Conservation (phyloP, 2,888 invertebrate species). For the Drosophila rubida region DNA sequence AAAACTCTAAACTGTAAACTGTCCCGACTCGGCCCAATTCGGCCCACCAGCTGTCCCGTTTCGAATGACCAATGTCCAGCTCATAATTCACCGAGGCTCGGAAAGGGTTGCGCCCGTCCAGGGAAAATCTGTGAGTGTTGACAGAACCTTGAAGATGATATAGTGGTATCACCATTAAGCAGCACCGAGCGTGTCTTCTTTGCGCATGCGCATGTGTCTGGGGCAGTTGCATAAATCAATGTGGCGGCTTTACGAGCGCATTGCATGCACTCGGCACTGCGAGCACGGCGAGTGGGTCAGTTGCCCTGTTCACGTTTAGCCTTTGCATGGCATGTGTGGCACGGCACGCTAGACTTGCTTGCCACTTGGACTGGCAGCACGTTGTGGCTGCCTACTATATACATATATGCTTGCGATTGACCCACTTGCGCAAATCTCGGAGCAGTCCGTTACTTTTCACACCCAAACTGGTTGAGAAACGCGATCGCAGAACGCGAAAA, state of each 20-base stretch:
- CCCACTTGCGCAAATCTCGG: conserved; percentile 65
- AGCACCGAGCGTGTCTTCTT: neutral
- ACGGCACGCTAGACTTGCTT: conserved; percentile 60
- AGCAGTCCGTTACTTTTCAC: conserved; percentile 69
- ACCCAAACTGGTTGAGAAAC: conserved; percentile 61
- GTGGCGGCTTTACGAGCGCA: conserved; percentile 28
- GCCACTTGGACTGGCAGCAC: conserved; percentile 12
- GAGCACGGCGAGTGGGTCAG: conserved; percentile 59
- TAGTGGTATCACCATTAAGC: conserved; percentile 15
- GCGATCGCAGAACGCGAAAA: conserved; percentile 57
- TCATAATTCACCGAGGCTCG: conserved; percentile 64
- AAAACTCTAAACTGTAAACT: neutral
- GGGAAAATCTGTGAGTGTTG: conserved; percentile 33
- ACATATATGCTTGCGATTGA: conserved; percentile 39
- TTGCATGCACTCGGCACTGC: conserved; percentile 21
- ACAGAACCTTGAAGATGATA: conserved; percentile 53
- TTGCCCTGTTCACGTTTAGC: conserved; percentile 14
- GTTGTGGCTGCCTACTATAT: neutral
- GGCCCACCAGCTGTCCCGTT: conserved; percentile 57
- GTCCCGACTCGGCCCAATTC: conserved; percentile 5
- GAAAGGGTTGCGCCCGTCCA: conserved; percentile 34
- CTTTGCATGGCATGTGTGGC: conserved; percentile 65
- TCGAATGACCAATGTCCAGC: conserved; percentile 65
- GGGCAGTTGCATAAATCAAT: conserved; percentile 64
- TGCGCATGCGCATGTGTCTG: conserved; percentile 13